Conservation (phyloP, 2,888 invertebrate species). For the Synergus japonicus region DNA sequence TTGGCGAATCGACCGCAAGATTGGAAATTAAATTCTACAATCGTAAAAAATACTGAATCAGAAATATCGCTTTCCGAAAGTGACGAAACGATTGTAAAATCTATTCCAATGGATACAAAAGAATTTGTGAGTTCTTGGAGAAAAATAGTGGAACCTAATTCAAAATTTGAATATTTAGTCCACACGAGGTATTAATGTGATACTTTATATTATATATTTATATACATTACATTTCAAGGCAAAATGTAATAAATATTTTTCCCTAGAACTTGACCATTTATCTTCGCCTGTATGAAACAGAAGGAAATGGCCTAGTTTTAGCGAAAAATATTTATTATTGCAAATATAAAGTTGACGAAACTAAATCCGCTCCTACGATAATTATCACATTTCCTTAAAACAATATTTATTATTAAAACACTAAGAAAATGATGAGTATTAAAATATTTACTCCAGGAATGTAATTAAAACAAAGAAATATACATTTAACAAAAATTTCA, state of each 20-base stretch:
- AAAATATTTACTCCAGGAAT: background rate
- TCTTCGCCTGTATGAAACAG: no score
- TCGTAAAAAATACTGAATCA: conserved; percentile 5
- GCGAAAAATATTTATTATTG: no score
- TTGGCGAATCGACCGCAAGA: conserved; percentile 39
- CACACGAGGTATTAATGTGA: conserved; percentile 54
- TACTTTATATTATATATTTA: background rate
- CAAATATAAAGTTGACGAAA: no score
- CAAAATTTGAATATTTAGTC: conserved; percentile 62
- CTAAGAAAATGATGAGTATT: background rate
- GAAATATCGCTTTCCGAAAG: background rate
- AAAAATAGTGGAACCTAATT: conserved; percentile 43
- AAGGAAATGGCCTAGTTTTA: no score
- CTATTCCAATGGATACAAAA: conserved; percentile 56
- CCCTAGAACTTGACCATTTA: no score
- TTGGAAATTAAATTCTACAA: conserved; percentile 26
- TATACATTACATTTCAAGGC: background rate
- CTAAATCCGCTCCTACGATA: no score
- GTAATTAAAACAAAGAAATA: background rate
- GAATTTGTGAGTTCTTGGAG: conserved; percentile 66
- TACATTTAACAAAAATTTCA: conserved; percentile 51
- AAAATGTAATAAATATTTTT: no score
- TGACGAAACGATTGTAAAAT: conserved; percentile 17
- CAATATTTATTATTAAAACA: background rate
- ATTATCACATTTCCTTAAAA: background rate